Base-by-base conservation (phyloP, 2,113 vertebrate genomes). In the Halcyon senegalensis region DNA sequence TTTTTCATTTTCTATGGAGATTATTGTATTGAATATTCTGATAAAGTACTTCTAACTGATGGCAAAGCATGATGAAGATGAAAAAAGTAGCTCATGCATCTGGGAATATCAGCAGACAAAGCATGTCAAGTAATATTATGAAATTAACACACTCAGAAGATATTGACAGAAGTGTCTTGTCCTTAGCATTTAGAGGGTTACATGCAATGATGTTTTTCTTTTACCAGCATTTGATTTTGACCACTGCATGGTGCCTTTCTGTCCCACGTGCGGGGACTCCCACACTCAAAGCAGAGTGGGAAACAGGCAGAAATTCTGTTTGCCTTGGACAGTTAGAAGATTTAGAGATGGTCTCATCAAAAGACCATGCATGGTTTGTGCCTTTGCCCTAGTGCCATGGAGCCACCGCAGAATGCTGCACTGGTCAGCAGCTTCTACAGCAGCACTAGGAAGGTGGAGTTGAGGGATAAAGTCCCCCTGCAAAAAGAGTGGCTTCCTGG, bases 321-420 rank as follows among this genome's bases (percentile, higher is more conserved):
- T 79, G 13, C 10, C 21, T 3, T 23, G 31, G 13, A 15, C 28
- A 62, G 5, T 66, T 33, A 37, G 16, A 48, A 58, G 81, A 43
- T 13, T 19, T 9, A 41, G n/a, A 72, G 23, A 19, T 30, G 31
- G 7, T 55, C 33, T 35, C 39, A 63, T 16, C 10, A 28, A 28
- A 60, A 88, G 64, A 41, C 35, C 23, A 3, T 8, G 12, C 13
- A 13, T 5, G 8, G 18, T 41, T 41, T 18, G 11, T 50, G 27
- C 19, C 55, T 70, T 66, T 89, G 25, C 14, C 9, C 19, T 0
- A 0, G 0, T 43, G 24, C 17, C 0, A 0, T 35, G 37, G 27
- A 76, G 27, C 27, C 0, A 0, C 21, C 2, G 4, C 7, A 0
- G 33, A 51, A 11, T 1, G 0, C 35, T 2, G 0, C 3, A 2